Conservation (phyloP, 35 echinoderm and acorn worm genomes). For the Lytechinus pictus region DNA sequence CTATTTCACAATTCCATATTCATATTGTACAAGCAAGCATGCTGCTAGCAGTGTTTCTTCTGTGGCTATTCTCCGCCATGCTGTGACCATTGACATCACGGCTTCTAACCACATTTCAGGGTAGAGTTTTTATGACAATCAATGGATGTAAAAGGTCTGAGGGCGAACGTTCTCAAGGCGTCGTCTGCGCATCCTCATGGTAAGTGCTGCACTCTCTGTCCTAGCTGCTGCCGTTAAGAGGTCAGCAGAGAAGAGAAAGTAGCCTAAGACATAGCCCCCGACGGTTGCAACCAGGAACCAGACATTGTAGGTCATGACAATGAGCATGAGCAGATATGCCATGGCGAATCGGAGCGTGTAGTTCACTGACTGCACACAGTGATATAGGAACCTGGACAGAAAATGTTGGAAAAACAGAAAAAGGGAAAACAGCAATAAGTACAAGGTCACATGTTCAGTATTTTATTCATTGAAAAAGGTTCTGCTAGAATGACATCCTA, state of each 20-base stretch:
- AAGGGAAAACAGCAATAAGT: neutral
- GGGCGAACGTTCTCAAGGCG: conserved; percentile 29
- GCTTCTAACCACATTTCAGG: neutral
- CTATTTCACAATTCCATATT: neutral
- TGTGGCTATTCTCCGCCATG: neutral
- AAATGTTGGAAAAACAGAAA: neutral
- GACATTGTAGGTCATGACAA: conserved; percentile 66
- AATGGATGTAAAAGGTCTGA: conserved; percentile 3
- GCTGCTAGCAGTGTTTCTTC: neutral
- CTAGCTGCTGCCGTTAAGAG: neutral
- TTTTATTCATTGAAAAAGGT: neutral
- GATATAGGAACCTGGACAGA: conserved; percentile 43
- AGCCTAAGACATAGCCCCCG: conserved; percentile 28
- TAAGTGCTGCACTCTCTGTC: neutral
- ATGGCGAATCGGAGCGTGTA: conserved; percentile 10
- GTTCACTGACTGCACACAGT: conserved; percentile 23
- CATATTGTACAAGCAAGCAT: neutral
- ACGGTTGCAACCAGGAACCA: conserved; percentile 54
- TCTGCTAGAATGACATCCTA: too few species aligned
- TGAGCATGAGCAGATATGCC: conserved; percentile 48
- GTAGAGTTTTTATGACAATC: neutral
- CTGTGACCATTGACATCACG: neutral
- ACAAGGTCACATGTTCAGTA: neutral
- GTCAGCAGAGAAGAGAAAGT: conserved; percentile 52
- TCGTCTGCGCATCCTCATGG: neutral